Evolutionary conservation across 2,797 vertebrate species (phyloP), one percentile per base, ranked within the genome.

Genomic region (Acridotheres tristis): DNA sequence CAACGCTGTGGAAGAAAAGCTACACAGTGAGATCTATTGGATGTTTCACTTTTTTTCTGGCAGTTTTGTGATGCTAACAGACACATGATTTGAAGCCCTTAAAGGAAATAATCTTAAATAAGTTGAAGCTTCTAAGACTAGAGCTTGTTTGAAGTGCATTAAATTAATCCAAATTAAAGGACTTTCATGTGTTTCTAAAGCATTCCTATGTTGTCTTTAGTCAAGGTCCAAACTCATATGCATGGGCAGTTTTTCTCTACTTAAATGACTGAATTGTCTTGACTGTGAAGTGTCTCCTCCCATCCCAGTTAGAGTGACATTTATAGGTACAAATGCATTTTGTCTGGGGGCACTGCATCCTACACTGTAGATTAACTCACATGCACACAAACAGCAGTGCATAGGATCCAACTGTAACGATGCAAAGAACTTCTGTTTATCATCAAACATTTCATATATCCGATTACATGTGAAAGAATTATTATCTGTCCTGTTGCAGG

Each of bases 401-500:
- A 84, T 45, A 77, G 51, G 80, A 88, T 73, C 96, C 94, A 91
- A 77, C 84, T 96, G 65, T 58, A 93, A 90, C 0, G 29, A 92
- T 84, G 96, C 91, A 93, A 95, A 97, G 94, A 97, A 97, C 94
- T 97, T 97, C 97, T 97, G 97, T 97, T 98, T 98, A 98, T 98
- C 97, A 97, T 98, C 98, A 98, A 97, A 97, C 96, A 97, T 96
- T 98, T 98, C 97, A 94, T 97, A 96, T 91, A 96, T 95, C 95
- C 96, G 96, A 97, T 97, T 98, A 96, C 96, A 95, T 75, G 92
- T 94, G 97, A 97, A 97, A 97, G 96, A 98, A 97, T 96, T 97
- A 98, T 97, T 97, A 98, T 98, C 97, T 97, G 93, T 97, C 96
- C 97, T 84, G 77, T 91, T 97, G 95, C 97, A 85, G 90, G 85